Evolutionary conservation across 2,797 vertebrate species (phyloP), one percentile per base, ranked within the genome.

Genomic region (Lithobates sylvaticus): DNA sequence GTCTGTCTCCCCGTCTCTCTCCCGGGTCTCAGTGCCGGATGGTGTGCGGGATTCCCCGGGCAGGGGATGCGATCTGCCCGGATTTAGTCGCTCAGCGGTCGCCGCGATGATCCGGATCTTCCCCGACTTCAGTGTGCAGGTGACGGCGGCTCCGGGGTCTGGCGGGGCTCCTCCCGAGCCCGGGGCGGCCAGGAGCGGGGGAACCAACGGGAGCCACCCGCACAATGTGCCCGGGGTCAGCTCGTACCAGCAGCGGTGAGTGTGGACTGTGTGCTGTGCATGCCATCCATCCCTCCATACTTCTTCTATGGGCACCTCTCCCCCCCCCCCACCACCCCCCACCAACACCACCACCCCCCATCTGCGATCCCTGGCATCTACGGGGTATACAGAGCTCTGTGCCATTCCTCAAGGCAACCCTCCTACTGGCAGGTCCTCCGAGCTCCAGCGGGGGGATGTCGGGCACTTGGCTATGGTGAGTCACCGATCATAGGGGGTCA

Each of bases 101-200:
- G 93, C 94, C 92, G 96, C 94, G 92, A 97, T 96, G 96, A 96
- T 95, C 96, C 95, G 97, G 94, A 97, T 98, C 95, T 99, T 99
- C 96, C 98, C 98, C 96, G 97, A 99, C 96, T 99, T 99, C 96
- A 98, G 97, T 94, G 97, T 99, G 94, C 98, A 99, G 95, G 98
- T 98, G 96, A 97, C 97, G 93, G 96, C 97, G 84, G 96, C 96
- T 87, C 93, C 94, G 88, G 86, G 86, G 47, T 39, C 80, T 79
- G 85, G 85, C 61, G 85, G 80, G 86, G 85, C 76, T 79, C 96
- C 95, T 89, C 95, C 96, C 91, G 97, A 91, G 79, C 96, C 96
- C 86, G 95, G 96, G 88, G 81, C 86, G 50, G 76, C 86, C 86
- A 94, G 92, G 89, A 92, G 88, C 90, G 94, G 92, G 36, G 93